Percentiles rank a stretch among this genome's conserved stretches.
Evolutionary conservation across 2,113 vertebrate genomes (phyloP).

Genomic region (Melanocharis versteri): DNA sequence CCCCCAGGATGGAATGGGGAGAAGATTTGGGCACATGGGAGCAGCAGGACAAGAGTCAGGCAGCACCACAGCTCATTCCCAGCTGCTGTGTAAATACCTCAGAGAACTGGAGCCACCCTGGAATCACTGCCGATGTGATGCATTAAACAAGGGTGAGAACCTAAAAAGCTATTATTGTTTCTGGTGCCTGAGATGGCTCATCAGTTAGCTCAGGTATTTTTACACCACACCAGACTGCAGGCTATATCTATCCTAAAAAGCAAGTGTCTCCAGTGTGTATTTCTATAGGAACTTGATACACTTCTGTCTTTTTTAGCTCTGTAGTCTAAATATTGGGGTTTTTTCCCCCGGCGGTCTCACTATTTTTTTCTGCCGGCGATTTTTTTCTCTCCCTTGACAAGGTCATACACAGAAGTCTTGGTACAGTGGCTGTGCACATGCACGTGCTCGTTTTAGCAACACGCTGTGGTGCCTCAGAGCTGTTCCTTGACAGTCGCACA

Average conservation of each 20-base stretch:
- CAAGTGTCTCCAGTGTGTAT: not conserved
- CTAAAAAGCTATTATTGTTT: not conserved
- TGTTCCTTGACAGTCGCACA: not conserved
- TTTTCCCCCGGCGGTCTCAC: not conserved
- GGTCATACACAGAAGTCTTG: not conserved
- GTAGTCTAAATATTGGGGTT: not conserved
- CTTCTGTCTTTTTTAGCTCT: not conserved
- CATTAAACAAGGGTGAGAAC: not conserved
- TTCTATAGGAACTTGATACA: not conserved
- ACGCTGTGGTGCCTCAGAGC: not conserved
- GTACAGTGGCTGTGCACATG: not conserved
- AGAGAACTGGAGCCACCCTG: not conserved
- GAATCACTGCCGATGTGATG: not conserved
- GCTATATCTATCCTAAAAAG: not conserved
- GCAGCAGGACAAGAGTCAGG: not conserved
- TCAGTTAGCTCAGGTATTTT: not conserved
- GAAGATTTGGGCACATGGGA: not conserved
- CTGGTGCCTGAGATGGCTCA: not conserved
- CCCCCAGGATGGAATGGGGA: not conserved
- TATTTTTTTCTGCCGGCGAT: not conserved
- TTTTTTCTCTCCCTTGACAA: not conserved
- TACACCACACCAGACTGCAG: not conserved
- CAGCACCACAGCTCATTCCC: not conserved
- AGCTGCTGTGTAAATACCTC: not conserved
- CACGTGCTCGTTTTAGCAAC: fast-evolving